Conservation (phyloP, 2,113 vertebrate species). For the Hystrix brachyura region DNA sequence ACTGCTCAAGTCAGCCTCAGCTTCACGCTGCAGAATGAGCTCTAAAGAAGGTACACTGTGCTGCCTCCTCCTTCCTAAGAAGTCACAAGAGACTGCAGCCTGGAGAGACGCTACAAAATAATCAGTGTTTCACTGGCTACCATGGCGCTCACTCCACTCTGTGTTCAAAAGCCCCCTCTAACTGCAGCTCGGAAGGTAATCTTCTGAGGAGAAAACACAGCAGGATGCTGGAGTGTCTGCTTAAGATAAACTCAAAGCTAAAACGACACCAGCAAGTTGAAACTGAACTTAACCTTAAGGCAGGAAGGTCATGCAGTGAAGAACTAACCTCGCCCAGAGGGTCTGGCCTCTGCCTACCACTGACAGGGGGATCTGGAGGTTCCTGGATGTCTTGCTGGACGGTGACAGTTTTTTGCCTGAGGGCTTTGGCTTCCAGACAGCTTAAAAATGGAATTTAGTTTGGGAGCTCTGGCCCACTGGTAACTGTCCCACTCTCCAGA, state of each 20-base stretch:
- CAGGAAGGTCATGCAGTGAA: neutral
- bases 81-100: constrained; percentile 22
- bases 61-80: neutral
- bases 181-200: constrained; percentile 41
- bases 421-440: neutral
- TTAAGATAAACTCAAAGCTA: constrained; percentile 63
- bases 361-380: neutral
- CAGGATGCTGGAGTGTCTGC: constrained; percentile 32
- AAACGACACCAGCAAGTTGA: constrained; percentile 28
- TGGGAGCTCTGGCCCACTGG: neutral
- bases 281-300: neutral
- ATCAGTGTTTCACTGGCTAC: constrained; percentile 60
- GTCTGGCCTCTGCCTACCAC: neutral
- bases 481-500: neutral
- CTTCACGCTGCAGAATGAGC: neutral
- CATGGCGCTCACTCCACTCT: constrained; percentile 43
- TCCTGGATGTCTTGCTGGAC: neutral
- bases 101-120: constrained; percentile 46
- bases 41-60: neutral
- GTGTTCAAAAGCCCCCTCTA: constrained; percentile 60
- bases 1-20: neutral
- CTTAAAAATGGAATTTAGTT: neutral
- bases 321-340: neutral
- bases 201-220: constrained; percentile 57
- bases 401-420: neutral